Percentiles rank a stretch among this genome's conserved stretches.
phyloP scores from a whole-genome alignment of 2,888 invertebrate species.

The Epinotia bilunana region DNA sequence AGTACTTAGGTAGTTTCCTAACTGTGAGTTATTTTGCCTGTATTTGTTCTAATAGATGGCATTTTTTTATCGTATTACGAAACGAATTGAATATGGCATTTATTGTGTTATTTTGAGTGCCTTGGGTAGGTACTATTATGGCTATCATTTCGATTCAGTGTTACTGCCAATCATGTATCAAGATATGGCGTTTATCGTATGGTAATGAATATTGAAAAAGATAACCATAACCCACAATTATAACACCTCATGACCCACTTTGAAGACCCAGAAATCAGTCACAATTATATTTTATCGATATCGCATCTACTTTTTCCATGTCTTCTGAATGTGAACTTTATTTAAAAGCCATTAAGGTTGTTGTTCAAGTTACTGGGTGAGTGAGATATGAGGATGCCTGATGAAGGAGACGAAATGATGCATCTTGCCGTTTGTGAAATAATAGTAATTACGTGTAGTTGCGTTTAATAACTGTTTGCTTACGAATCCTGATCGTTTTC shows the following conservation, averaged over 20 bases:
- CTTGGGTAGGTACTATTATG: too few relatives aligned
- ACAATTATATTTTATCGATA: not conserved
- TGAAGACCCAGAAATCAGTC: conserved; percentile 10
- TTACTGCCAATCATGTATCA: not conserved
- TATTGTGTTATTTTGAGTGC: too few relatives aligned
- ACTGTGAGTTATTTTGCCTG: too few relatives aligned
- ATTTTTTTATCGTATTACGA: too few relatives aligned
- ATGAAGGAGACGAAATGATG: not conserved
- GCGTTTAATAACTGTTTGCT: conserved; percentile 29
- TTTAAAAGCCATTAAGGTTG: not conserved
- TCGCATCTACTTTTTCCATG: not conserved
- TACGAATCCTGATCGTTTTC: conserved; percentile 28
- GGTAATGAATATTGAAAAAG: conserved; percentile 3
- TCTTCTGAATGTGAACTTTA: not conserved
- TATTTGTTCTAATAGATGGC: too few relatives aligned
- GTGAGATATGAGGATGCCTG: not conserved
- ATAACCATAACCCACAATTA: conserved; percentile 23
- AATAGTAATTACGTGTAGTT: conserved; percentile 15
- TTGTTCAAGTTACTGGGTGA: not conserved
- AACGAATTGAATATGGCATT: too few relatives aligned
- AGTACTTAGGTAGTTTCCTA: too few relatives aligned
- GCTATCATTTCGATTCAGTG: not conserved
- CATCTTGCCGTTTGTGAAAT: conserved; percentile 1
- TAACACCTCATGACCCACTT: conserved; percentile 26
- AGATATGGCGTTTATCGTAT: not conserved